These are phyloP conservation scores for Podarcis muralis DNA, from an alignment of 2,113 vertebrate genomes.

Conservation along the genomic window DNA sequence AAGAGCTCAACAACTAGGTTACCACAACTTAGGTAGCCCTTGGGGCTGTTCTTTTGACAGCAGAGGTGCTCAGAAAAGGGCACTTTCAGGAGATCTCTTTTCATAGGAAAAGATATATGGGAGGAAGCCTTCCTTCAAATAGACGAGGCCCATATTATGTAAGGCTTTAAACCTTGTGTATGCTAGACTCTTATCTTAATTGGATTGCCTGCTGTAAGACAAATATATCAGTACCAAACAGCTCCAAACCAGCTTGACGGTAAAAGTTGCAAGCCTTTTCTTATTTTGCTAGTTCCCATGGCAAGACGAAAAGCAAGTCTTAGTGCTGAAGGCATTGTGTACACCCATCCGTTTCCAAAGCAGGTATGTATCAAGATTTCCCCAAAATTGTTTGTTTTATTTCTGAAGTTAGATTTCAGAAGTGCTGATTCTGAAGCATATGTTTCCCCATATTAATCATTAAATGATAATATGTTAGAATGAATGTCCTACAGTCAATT, in stretches of 20 bases:
- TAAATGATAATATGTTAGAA: not conserved
- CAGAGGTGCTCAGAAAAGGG: not conserved
- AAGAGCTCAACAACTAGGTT: not conserved
- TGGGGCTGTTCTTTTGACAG: not conserved
- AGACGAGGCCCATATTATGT: not conserved
- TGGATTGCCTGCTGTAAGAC: not conserved
- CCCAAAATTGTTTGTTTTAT: not conserved
- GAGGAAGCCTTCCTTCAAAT: not conserved
- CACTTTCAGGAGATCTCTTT: not conserved
- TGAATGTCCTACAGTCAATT: not conserved
- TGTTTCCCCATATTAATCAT: not conserved
- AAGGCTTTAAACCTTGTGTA: not conserved
- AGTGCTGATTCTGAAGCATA: not conserved
- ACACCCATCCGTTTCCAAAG: conserved; percentile 32
- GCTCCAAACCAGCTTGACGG: not conserved
- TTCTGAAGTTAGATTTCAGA: not conserved
- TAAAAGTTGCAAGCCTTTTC: not conserved
- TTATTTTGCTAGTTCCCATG: conserved; percentile 39
- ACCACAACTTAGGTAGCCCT: not conserved
- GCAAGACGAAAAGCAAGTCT: conserved; percentile 30
- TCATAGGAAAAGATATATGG: too few relatives aligned
- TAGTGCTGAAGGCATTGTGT: conserved; percentile 34
- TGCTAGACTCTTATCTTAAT: not conserved
- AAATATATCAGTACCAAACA: not conserved
- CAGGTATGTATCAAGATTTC: conserved; percentile 26